Percentiles rank a stretch among this genome's conserved stretches.
These are phyloP conservation scores for Erythrocercus mccallii DNA, from an alignment of 2,113 vertebrate species.

Conservation along the genomic window DNA sequence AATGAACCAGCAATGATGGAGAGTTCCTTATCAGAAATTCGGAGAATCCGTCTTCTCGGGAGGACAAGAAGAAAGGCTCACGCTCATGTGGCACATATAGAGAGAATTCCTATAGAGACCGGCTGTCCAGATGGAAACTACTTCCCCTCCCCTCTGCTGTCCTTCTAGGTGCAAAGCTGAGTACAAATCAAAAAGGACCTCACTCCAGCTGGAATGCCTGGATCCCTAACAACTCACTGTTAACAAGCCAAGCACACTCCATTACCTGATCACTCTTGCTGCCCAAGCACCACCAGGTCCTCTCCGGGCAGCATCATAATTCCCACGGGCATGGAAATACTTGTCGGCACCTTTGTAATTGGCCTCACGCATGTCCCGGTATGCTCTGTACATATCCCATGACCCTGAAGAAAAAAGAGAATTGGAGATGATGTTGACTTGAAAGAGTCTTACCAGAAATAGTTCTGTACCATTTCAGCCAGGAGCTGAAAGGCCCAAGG, in stretches of 20 bases:
- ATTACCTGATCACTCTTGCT: slow-evolving; percentile 38
- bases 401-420: slow-evolving; percentile 8
- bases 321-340: slow-evolving; percentile 62
- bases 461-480: not conserved
- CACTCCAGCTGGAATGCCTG: not conserved
- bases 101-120: not conserved
- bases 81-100: rapidly evolving
- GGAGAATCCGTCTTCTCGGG: not conserved
- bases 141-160: not conserved
- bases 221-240: not conserved
- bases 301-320: slow-evolving; percentile 39
- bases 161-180: not conserved
- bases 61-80: not conserved
- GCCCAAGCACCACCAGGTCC: slow-evolving; percentile 50
- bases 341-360: slow-evolving; percentile 20
- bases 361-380: not conserved
- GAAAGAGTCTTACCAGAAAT: not conserved
- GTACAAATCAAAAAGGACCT: not conserved
- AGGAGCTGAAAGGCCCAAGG: not conserved
- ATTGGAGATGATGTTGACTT: not conserved
- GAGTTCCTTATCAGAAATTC: not conserved
- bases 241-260: not conserved
- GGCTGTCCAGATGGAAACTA: not conserved
- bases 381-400: slow-evolving; percentile 10
- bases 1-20: not conserved